Percentiles rank a stretch among this genome's conserved stretches.
These are phyloP conservation scores for Pluvialis apricaria DNA, from an alignment of 2,113 vertebrate genomes.

Conservation along the genomic window DNA sequence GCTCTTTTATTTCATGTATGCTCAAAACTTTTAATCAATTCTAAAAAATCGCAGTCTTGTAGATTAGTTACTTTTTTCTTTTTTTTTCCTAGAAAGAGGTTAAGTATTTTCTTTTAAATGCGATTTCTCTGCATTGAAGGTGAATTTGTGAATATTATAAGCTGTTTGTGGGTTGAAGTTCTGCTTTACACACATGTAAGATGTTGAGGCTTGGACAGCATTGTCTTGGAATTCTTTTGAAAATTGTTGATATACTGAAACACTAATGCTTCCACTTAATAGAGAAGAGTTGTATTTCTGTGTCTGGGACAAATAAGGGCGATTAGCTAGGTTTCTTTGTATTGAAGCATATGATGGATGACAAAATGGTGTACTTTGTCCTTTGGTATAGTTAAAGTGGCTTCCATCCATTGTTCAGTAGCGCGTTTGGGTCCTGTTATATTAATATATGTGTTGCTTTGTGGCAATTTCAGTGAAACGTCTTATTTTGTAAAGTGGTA, in stretches of 20 bases:
- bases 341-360: background rate
- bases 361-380: background rate
- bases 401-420: background rate
- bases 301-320: background rate
- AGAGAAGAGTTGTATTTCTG: background rate
- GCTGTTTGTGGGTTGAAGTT: background rate
- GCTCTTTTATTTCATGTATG: background rate
- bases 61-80: background rate
- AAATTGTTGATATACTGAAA: background rate
- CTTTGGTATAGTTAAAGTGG: background rate
- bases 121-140: background rate
- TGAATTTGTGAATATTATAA: background rate
- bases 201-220: background rate
- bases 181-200: background rate
- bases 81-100: background rate
- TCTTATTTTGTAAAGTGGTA: background rate
- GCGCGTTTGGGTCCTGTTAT: background rate
- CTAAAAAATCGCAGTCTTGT: background rate
- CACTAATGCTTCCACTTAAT: background rate
- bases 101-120: background rate
- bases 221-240: background rate
- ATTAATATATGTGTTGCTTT: background rate
- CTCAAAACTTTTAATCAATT: background rate
- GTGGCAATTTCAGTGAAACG: background rate
- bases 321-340: background rate